Evolutionary conservation across 2,888 invertebrate species (phyloP).

Genomic region (Calameuta pallipes): DNA sequence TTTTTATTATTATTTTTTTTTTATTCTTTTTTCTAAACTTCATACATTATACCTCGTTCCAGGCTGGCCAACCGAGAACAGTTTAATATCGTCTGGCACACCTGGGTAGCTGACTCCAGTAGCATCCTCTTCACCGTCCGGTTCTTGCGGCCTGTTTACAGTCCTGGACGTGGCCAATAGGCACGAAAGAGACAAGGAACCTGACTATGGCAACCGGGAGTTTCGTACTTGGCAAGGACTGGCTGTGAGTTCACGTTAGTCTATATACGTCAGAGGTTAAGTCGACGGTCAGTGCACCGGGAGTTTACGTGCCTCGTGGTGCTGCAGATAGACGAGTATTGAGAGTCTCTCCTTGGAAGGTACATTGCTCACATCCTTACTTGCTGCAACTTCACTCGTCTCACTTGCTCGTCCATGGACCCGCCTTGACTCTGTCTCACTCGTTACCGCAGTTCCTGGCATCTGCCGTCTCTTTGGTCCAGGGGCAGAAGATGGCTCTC

Average conservation of each 20-base stretch:
- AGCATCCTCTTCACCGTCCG: slow-evolving; percentile 39
- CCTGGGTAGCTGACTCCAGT: slow-evolving; percentile 14
- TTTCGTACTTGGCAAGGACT: slow-evolving; percentile 58
- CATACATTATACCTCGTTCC: neutral
- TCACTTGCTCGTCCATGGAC: neutral
- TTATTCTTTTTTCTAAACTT: neutral
- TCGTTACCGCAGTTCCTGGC: neutral
- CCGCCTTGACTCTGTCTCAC: neutral
- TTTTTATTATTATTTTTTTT: neutral
- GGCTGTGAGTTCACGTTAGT: slow-evolving; percentile 30
- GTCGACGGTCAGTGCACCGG: slow-evolving; percentile 54
- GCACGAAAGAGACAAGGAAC: slow-evolving; percentile 23
- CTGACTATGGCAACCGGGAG: slow-evolving; percentile 54
- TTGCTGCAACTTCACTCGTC: neutral
- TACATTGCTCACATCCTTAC: neutral
- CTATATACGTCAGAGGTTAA: slow-evolving; percentile 28
- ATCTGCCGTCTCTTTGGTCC: neutral
- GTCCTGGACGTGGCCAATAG: slow-evolving; percentile 43
- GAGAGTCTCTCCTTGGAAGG: neutral
- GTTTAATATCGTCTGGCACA: slow-evolving; percentile 34
- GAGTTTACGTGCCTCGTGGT: slow-evolving; percentile 1
- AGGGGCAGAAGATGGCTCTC: neutral
- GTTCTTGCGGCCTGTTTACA: slow-evolving; percentile 59
- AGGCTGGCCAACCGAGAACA: slow-evolving; percentile 12
- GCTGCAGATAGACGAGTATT: neutral